Conservation (phyloP, 2,113 vertebrate species). For the western clawed frog (Xenopus tropicalis) region UCB_Xtro_10.0 CM004443.2:99719001-99719500, state of each 20-base stretch:
- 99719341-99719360: conserved; percentile 24
- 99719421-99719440: conserved; percentile 7
- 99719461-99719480: conserved; percentile 23
- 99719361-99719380: conserved; percentile 26
- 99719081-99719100: no score
- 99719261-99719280: conserved; percentile 10
- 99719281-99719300: conserved; percentile 14
- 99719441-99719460: conserved; percentile 28
- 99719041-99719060: no score
- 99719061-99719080: no score
- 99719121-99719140: no score
- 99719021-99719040: no score
- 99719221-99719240: conserved; percentile 6
- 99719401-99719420: conserved; percentile 11
- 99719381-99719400: conserved; percentile 29
- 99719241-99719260: conserved; percentile 12
- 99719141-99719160: background rate
- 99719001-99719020: no score
- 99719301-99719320: conserved; percentile 1
- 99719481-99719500: conserved; percentile 5
- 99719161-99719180: background rate
- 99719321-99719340: conserved; percentile 14
- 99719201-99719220: background rate
- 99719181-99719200: background rate
- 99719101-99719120: no score